phyloP scores from a whole-genome alignment of 2,113 vertebrate genomes.

The Xiphias gladius region DNA sequence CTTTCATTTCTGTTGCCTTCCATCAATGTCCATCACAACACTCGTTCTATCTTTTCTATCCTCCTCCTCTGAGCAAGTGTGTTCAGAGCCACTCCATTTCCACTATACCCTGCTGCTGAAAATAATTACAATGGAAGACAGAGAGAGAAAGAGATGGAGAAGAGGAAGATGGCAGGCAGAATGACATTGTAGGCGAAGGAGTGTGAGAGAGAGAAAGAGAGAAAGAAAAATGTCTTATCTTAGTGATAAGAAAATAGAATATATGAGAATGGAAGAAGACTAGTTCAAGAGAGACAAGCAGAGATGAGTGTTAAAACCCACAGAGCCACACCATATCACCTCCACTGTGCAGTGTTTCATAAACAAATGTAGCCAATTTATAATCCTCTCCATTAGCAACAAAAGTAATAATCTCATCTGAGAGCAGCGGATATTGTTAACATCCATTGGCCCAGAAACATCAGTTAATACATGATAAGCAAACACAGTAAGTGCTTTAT shows the following conservation, averaged over 20 bases:
- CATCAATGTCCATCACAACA: constrained; percentile 7
- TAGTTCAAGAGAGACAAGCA: constrained; percentile 13
- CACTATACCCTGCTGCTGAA: constrained; percentile 30
- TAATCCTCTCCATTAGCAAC: constrained; percentile 67
- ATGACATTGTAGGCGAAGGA: constrained; percentile 30
- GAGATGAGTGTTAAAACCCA: background rate
- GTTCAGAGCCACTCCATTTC: constrained; percentile 41
- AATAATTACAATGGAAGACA: constrained; percentile 50
- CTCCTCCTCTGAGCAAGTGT: background rate
- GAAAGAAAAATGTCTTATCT: background rate
- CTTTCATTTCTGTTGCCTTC: constrained; percentile 10
- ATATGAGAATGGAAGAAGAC: constrained; percentile 4
- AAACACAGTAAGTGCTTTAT: constrained; percentile 69
- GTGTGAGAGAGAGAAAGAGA: constrained; percentile 11
- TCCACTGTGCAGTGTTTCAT: constrained; percentile 16
- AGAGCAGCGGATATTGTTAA: constrained; percentile 60
- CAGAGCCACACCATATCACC: background rate
- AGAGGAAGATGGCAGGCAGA: constrained; percentile 37
- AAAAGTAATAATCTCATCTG: constrained; percentile 61
- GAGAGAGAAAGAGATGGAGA: constrained; percentile 17
- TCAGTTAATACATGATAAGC: constrained; percentile 68
- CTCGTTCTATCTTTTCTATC: background rate
- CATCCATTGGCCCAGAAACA: constrained; percentile 53
- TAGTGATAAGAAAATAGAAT: constrained; percentile 27
- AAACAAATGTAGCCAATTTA: constrained; percentile 49